Conservation (phyloP, 2,113 vertebrate genomes). For the Aviceda subcristata region DNA sequence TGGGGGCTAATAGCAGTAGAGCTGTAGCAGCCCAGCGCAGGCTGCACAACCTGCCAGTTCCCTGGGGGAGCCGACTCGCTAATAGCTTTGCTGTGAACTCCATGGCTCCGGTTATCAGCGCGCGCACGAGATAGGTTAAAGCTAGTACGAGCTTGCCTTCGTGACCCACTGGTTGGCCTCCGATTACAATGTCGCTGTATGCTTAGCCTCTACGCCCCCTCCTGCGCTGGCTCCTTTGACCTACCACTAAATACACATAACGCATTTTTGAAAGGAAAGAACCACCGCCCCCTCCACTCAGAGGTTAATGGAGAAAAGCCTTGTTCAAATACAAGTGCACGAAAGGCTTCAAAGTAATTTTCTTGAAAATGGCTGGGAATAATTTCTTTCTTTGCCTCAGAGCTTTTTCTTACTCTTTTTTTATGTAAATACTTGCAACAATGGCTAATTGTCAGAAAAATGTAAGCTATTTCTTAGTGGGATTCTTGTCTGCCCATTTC, state of each 20-base stretch:
- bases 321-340: constrained; percentile 3
- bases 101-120: neutral
- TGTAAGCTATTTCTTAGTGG: constrained; percentile 27
- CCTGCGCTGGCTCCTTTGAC: neutral
- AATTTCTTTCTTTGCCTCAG: neutral
- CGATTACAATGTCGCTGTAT: neutral
- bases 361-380: neutral
- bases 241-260: neutral
- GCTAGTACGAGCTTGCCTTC: neutral
- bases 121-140: neutral
- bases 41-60: neutral
- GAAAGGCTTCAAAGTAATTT: neutral
- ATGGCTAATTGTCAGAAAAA: constrained; percentile 47
- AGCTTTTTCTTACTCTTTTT: neutral
- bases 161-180: neutral
- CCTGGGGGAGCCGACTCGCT: neutral
- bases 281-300: neutral
- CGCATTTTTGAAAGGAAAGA: neutral
- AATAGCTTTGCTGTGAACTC: neutral
- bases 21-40: neutral
- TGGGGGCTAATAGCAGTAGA: neutral
- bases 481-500: constrained; percentile 29
- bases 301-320: neutral
- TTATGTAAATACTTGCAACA: constrained; percentile 26
- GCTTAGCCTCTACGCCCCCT: neutral